Percentiles rank a stretch among this genome's conserved stretches.
Conservation (phyloP, 2,113 vertebrate species). For the Copsychus sechellarum region DNA sequence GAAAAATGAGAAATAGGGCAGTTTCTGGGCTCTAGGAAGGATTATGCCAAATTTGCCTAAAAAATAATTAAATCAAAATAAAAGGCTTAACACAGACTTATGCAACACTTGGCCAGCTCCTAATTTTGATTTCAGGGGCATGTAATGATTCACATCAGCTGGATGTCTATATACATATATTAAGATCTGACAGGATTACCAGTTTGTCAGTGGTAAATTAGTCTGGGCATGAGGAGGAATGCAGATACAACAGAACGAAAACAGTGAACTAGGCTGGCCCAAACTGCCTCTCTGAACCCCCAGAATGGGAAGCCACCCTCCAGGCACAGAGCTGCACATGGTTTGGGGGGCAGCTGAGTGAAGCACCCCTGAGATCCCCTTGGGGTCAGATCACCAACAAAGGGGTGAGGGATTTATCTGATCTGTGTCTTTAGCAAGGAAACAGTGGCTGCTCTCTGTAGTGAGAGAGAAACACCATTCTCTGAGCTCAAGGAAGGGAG, state of each 20-base stretch:
- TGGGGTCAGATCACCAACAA: background rate
- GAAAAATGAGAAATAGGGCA: background rate
- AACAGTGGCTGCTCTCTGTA: background rate
- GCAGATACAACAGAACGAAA: background rate
- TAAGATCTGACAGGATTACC: background rate
- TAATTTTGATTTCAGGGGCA: background rate
- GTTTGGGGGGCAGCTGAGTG: background rate
- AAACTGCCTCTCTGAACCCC: background rate
- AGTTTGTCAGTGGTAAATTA: background rate
- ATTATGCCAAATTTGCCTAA: accelerated
- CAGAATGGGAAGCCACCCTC: background rate
- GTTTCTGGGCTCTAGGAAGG: background rate
- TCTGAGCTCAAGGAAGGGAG: background rate
- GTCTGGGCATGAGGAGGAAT: background rate
- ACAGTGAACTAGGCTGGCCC: background rate
- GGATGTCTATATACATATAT: background rate
- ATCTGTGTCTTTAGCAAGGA: background rate
- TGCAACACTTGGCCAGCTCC: background rate
- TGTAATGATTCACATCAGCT: background rate
- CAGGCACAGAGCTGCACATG: background rate
- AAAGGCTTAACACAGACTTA: background rate
- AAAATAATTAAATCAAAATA: background rate
- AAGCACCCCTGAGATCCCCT: background rate
- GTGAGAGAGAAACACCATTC: background rate
- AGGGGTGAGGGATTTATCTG: background rate